phyloP scores from a whole-genome alignment of 2,888 invertebrate genomes.

The Hirtodrosophila trivittata region DNA sequence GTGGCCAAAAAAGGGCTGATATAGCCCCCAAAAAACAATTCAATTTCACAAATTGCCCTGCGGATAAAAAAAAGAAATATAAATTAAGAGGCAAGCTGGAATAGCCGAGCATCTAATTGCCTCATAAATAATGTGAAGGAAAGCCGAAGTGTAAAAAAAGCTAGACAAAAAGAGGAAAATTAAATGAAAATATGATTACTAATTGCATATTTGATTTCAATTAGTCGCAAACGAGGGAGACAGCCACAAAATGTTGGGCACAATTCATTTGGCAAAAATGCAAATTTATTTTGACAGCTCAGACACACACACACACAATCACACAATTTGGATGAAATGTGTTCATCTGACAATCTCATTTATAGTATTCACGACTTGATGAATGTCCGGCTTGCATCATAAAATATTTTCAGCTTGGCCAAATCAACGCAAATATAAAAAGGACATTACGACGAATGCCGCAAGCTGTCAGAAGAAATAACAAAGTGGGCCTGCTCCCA shows the following conservation, averaged over 20 bases:
- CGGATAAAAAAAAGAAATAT: slow-evolving; percentile 13
- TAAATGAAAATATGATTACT: slow-evolving; percentile 42
- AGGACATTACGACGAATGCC: slow-evolving; percentile 52
- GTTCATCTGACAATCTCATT: slow-evolving; percentile 64
- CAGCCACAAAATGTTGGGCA: slow-evolving; percentile 8
- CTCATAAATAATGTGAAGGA: slow-evolving; percentile 59
- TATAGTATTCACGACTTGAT: slow-evolving; percentile 58
- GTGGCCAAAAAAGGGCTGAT: slow-evolving; percentile 14
- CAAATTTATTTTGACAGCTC: slow-evolving; percentile 63
- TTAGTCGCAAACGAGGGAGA: slow-evolving; percentile 29
- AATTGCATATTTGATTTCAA: slow-evolving; percentile 74
- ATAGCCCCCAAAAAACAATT: slow-evolving; percentile 26
- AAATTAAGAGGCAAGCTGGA: slow-evolving; percentile 16
- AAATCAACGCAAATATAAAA: slow-evolving; percentile 58
- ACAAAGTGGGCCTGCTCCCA: neutral
- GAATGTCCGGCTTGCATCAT: slow-evolving; percentile 51
- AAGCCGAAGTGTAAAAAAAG: slow-evolving; percentile 4
- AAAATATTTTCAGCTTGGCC: slow-evolving; percentile 56
- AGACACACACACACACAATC: slow-evolving; percentile 2
- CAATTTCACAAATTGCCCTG: slow-evolving; percentile 29
- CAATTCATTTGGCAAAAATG: slow-evolving; percentile 41
- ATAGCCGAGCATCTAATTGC: slow-evolving; percentile 54
- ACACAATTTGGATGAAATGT: slow-evolving; percentile 22
- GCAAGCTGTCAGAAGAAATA: slow-evolving; percentile 21
- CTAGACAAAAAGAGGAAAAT: slow-evolving; percentile 6